Evolutionary conservation across 2,113 vertebrate genomes (phyloP), one percentile per base, ranked within the genome.

Genomic region (Sinocyclocheilus rhinocerous): DNA sequence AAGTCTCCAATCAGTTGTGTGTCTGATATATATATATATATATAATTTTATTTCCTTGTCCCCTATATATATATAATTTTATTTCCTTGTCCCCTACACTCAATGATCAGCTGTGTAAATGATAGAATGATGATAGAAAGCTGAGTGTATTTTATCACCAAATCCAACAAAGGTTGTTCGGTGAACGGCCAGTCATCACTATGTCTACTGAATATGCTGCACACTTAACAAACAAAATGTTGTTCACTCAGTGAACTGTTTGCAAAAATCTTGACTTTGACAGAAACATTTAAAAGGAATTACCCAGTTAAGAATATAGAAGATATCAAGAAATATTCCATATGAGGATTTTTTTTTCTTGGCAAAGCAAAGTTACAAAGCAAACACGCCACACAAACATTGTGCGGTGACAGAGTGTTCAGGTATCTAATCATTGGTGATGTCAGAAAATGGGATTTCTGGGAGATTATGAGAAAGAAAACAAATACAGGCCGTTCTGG

Each of bases 391-490:
- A 80, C 59, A 29, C 42, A 81, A 65, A 48, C 22, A 22, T 12
- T 80, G 59, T 15, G 70, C 26, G 26, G 73, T 24, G 15, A 76
- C 73, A 50, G 20, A 63, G 81, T 72, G 77, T 80, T 13, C 77
- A 61, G 36, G 6, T 2, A 18, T 45, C 52, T 50, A 20, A 89
- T 92, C 81, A 92, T 89, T 91, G 81, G 87, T 91, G 50, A 85
- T 76, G 78, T 83, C 15, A 80, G 77, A 80, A 22, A 18, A 55
- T 57, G 57, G 4, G 22, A 11, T 81, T 63, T 65, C 42, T 29
- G 39, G 9, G 61, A 67, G 59, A 48, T 87, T 59, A 70, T 9
- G 50, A 11, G 29, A 78, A 84, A 78, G 26, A 6, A 55, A 80
- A 59, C 16, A 83, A 36, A 80, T 67, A 85, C 84, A 84, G 33